Evolutionary conservation across 2,888 invertebrate species (phyloP), one percentile per base, ranked within the genome.

Genomic region (Thymelicus acteon): DNA sequence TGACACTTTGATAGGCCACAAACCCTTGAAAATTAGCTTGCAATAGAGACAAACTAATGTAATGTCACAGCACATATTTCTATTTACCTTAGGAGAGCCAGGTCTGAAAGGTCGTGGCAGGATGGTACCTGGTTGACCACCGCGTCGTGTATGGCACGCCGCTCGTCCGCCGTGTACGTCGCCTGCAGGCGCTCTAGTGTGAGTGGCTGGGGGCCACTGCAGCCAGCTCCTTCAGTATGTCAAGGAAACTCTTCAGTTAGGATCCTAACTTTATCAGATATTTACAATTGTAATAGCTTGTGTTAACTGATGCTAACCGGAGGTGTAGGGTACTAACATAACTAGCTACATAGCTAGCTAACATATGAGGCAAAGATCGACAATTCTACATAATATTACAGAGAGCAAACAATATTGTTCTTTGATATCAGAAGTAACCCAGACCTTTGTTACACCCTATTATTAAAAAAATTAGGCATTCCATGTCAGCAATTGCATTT

Each of bases 81-180:
- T 66, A 64, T 76, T 77, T 73, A 93, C 93, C 87, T 84, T 2
- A 78, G 74, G 24, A 92, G 75, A 0, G 86, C 85, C 67, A 93
- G 73, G 65, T 91, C 92, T 0, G 84, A 72, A 31, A 89, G 78
- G 60, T 88, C 85, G 71, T 88, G 87, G 72, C 82, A 83, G 7
- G 83, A 75, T 0, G 91, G 90, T n/a, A 83, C 86, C 0, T 86
- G 82, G 54, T 81, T 80, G 54, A 95, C 88, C 31, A 93, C 93
- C 15, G 94, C 95, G 72, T 95, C 92, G 75, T 95, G 92, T 44
- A 95, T 83, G 8, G 94, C 95, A 37, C 94, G 83, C 8, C 95
- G 88, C 86, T 95, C 95, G 76, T 95, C 95, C 0, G 86, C 72
- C 0, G 95, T 91, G 85, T 90, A 95, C 7, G 91, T 87, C 2